Conservation (phyloP, 2,888 invertebrate species). For the Xanthia togata region DNA sequence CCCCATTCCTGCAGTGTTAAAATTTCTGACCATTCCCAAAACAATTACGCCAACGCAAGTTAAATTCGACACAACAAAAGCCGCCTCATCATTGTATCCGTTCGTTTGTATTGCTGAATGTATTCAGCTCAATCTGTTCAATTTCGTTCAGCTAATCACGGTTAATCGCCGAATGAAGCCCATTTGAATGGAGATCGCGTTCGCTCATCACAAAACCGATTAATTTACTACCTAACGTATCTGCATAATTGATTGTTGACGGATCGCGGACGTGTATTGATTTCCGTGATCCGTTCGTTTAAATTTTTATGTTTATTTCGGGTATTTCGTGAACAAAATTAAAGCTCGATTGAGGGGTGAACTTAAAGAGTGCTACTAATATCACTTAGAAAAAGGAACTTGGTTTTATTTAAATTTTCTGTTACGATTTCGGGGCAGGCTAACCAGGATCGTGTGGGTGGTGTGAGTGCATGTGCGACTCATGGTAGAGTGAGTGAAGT, state of each 20-base stretch:
- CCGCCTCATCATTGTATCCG: constrained; percentile 24
- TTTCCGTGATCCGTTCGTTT: constrained; percentile 1
- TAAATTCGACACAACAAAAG: constrained; percentile 36
- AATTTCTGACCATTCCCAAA: constrained; percentile 25
- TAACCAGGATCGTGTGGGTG: too few species aligned
- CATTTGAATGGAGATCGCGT: constrained; percentile 43
- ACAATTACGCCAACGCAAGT: constrained; percentile 24
- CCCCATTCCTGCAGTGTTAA: background rate
- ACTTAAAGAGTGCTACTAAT: too few species aligned
- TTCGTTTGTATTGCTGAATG: constrained; percentile 41
- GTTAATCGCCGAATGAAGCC: constrained; percentile 33
- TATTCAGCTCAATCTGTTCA: constrained; percentile 42
- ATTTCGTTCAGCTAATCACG: constrained; percentile 32
- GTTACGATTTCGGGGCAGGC: too few species aligned
- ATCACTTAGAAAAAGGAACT: too few species aligned
- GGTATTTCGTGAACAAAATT: too few species aligned
- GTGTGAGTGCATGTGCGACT: too few species aligned
- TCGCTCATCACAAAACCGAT: constrained; percentile 52
- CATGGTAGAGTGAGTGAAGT: too few species aligned
- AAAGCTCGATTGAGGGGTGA: too few species aligned
- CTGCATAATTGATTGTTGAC: constrained; percentile 47
- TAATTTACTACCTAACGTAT: constrained; percentile 37
- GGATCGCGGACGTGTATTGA: constrained; percentile 14
- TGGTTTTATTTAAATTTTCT: too few species aligned
- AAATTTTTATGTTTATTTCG: background rate